phyloP scores from a whole-genome alignment of 2,888 invertebrate genomes.

The Caradrina clavipalpis region DNA sequence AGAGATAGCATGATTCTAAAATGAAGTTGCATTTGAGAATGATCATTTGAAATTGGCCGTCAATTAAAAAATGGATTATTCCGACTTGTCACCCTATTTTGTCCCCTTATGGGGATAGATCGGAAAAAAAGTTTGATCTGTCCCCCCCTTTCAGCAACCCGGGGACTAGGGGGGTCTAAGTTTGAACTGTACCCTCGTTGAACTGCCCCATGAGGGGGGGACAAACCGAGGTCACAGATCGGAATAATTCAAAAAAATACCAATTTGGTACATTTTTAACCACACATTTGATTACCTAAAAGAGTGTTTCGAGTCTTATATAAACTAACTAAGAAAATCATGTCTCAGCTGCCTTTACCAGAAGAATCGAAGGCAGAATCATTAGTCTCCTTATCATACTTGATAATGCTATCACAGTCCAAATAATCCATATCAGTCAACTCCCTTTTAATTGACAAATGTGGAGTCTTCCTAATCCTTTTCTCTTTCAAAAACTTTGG shows the following conservation, averaged over 20 bases:
- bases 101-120: no score
- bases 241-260: no score
- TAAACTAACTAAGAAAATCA: neutral
- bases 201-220: no score
- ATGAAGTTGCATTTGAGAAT: neutral
- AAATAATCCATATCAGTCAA: conserved; percentile 84
- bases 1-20: no score
- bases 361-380: conserved; percentile 66
- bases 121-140: no score
- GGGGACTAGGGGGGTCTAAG: no score
- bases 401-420: conserved; percentile 75
- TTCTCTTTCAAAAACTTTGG: conserved; percentile 84
- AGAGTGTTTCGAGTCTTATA: conserved; percentile 10
- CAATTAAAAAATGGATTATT: no score
- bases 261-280: conserved; percentile 22
- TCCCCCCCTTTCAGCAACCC: no score
- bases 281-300: conserved; percentile 23
- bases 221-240: no score
- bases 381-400: conserved; percentile 73
- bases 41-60: no score
- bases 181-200: no score
- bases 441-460: conserved; percentile 81
- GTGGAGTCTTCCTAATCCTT: conserved; percentile 81
- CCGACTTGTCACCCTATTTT: no score
- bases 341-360: conserved; percentile 66